Evolutionary conservation across 2,888 invertebrate species (phyloP).

Genomic region (Thera obeliscata): DNA sequence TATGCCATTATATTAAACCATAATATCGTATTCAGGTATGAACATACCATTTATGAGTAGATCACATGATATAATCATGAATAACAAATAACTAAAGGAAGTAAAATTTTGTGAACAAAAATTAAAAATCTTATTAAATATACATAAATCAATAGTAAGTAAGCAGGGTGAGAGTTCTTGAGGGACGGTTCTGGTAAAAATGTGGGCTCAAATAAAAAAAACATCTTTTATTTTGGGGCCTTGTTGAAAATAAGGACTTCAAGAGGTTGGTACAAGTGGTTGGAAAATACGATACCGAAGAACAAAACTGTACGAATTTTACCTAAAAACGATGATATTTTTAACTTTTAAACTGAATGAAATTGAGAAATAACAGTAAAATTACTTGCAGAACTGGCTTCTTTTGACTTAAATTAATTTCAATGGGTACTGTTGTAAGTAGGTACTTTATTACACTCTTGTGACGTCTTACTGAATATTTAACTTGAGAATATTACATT

Average conservation of each 20-base stretch:
- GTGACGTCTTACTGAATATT: no score
- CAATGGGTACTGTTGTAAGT: no score
- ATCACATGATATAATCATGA: no score
- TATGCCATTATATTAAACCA: no score
- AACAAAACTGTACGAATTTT: not conserved
- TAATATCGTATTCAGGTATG: no score
- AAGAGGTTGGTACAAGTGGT: constrained; percentile 33
- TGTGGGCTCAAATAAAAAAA: constrained; percentile 48
- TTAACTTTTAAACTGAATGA: no score
- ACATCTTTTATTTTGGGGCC: constrained; percentile 48
- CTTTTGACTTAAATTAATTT: no score
- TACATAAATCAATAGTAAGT: constrained; percentile 12
- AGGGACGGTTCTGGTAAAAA: constrained; percentile 42
- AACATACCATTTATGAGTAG: no score
- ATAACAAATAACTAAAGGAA: not conserved
- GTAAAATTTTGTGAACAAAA: not conserved
- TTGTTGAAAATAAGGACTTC: constrained; percentile 45
- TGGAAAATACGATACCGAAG: not conserved
- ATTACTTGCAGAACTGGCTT: no score
- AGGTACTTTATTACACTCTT: no score
- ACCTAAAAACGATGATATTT: not conserved
- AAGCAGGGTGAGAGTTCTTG: constrained; percentile 24
- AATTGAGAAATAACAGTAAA: no score
- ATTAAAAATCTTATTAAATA: not conserved
- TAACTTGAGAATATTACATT: no score